Conservation (phyloP, 2,888 invertebrate species). For the Alsophila aescularia region DNA sequence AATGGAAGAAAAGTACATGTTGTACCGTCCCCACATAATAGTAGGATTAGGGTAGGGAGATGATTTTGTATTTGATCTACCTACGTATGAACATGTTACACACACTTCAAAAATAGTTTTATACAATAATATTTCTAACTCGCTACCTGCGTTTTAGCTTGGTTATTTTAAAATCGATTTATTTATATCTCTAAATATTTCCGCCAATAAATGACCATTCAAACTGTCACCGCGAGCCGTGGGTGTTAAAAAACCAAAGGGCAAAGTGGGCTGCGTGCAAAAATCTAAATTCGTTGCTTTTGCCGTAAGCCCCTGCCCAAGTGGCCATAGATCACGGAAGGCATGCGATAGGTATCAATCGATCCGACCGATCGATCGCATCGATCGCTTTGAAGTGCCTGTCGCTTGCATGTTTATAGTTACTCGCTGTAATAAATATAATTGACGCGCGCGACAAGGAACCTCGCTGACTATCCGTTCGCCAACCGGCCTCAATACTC, state of each 20-base stretch:
- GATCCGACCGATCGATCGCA: conserved; percentile 74
- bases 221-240: background rate
- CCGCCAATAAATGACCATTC: background rate
- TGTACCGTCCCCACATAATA: no score
- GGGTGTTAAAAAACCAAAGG: conserved; percentile 33
- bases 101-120: no score
- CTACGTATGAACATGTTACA: no score
- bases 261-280: conserved; percentile 38
- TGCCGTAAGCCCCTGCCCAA: conserved; percentile 29
- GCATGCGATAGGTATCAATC: conserved; percentile 58
- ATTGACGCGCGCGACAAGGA: conserved; percentile 77
- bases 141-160: background rate
- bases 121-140: background rate
- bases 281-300: conserved; percentile 32
- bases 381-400: conserved; percentile 81
- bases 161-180: background rate
- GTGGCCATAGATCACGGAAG: conserved; percentile 39
- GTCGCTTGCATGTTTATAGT: conserved; percentile 75
- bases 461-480: conserved; percentile 53
- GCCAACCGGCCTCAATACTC: conserved; percentile 77
- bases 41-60: no score
- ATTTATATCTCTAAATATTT: background rate
- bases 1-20: no score
- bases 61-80: no score
- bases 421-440: conserved; percentile 81